Base-by-base conservation (phyloP, 1,140 invertebrate genomes). In the Leptestheria dahalacensis region DNA sequence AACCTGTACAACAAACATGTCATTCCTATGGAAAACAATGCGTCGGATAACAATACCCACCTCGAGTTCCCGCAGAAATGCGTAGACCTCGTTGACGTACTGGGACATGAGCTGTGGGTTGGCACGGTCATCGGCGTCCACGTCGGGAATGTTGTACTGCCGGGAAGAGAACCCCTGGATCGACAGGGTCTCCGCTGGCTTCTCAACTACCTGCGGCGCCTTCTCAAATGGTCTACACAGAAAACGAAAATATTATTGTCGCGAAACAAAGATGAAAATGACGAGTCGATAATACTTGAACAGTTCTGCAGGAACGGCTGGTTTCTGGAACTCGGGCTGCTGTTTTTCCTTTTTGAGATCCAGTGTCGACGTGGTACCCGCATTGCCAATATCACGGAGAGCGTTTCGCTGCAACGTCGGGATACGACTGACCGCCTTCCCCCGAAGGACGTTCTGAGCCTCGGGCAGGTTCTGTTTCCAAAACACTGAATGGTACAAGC, bases 51-150 rank as follows among this genome's bases (percentile, higher is more conserved):
- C 49, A 29, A 47, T 47, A 53, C 62, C 62, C 65, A 74, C 72
- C 74, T 93, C 88, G 57, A 91, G 69, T 23, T 76, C 68, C 64
- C 78, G 77, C 66, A 93, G 74, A 70, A 93, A 91, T 12, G 73
- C 69, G 67, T 88, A 91, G 68, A 95, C 93, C 63, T 91, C 86
- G 63, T 86, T 84, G 51, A 86, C 83, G 69, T 92, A 92, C 63
- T 84, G 79, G 25, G 81, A 80, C 67, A 89, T 83, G 62, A 91
- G 75, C 66, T 85, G 78, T 4, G 86, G 85, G 68, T 89, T 86
- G 49, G 81, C 77, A 55, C 70, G 73, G 63, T 84, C 80, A 62
- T 84, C 80, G 66, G 81, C 78, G 71, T 92, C 89, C 65, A 88
- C 85, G 65, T 88, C 80, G 59, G 72, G 68, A 33, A 58, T 51